These are phyloP conservation scores for Erpetoichthys calabaricus DNA, from an alignment of 2,797 vertebrate genomes.

Conservation along the genomic window DNA sequence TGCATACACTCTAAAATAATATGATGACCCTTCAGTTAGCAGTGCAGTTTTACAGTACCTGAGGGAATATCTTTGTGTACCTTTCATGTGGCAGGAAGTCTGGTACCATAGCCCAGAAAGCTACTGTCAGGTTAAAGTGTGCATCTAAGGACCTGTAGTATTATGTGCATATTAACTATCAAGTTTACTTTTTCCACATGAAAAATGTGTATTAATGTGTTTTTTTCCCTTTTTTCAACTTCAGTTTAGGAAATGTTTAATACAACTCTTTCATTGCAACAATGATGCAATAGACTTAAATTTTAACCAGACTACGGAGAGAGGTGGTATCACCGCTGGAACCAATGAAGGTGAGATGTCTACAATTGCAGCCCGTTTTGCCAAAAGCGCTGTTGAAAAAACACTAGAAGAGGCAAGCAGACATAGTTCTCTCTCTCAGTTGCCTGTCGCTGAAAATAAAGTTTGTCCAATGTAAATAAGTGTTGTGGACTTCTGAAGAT, in stretches of 20 bases:
- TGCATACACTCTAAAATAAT: no score
- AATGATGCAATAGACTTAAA: conserved; percentile 34
- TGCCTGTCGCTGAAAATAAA: conserved; percentile 58
- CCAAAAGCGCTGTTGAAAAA: conserved; percentile 23
- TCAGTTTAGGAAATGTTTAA: conserved; percentile 73
- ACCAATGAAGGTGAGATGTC: conserved; percentile 57
- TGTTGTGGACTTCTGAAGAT: neutral
- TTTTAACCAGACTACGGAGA: conserved; percentile 43
- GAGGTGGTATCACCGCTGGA: conserved; percentile 34
- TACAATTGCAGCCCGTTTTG: conserved; percentile 38
- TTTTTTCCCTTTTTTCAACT: conserved; percentile 14
- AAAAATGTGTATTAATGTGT: no score
- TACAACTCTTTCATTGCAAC: conserved; percentile 55
- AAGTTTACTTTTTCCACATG: no score
- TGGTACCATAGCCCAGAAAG: no score
- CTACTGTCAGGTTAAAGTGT: no score
- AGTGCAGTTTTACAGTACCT: no score
- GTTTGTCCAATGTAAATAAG: conserved; percentile 43
- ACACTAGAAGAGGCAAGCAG: conserved; percentile 39
- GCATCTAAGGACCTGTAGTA: no score
- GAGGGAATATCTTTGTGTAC: no score
- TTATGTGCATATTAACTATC: no score
- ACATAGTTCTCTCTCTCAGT: conserved; percentile 34
- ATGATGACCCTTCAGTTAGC: no score
- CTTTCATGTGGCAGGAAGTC: no score